Evolutionary conservation across 2,888 invertebrate genomes (phyloP).

Genomic region (Chrysotoxum bicinctum): DNA sequence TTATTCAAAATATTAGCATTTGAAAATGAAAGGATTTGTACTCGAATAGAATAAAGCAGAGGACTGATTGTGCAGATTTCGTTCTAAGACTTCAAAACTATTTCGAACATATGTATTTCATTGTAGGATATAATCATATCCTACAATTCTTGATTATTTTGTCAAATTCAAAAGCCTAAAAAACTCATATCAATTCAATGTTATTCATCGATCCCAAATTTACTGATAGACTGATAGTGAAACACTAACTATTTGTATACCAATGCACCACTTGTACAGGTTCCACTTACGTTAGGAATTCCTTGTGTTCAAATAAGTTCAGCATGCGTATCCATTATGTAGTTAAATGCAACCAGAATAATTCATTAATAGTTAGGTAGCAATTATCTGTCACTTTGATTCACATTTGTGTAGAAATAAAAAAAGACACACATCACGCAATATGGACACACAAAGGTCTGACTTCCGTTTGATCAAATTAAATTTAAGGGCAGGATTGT

Average conservation of each 20-base stretch:
- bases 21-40: no score
- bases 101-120: no score
- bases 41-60: no score
- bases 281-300: background rate
- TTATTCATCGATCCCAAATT: background rate
- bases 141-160: background rate
- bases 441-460: conserved; percentile 2
- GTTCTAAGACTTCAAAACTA: no score
- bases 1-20: no score
- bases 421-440: conserved; percentile 27
- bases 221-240: background rate
- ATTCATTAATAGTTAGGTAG: conserved; percentile 34
- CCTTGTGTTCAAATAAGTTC: background rate
- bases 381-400: conserved; percentile 6
- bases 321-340: conserved; percentile 54
- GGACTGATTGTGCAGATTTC: no score
- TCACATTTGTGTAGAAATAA: conserved; percentile 2
- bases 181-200: background rate
- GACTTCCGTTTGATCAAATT: conserved; percentile 38
- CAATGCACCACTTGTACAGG: background rate
- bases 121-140: no score
- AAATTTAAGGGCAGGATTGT: conserved; percentile 25
- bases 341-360: conserved; percentile 33
- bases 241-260: background rate
- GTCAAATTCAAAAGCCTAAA: background rate